A percentile compares a stretch with the other conserved stretches of the same genome.
Conservation (phyloP, 2,888 invertebrate genomes). For the Clunio marinus region DNA sequence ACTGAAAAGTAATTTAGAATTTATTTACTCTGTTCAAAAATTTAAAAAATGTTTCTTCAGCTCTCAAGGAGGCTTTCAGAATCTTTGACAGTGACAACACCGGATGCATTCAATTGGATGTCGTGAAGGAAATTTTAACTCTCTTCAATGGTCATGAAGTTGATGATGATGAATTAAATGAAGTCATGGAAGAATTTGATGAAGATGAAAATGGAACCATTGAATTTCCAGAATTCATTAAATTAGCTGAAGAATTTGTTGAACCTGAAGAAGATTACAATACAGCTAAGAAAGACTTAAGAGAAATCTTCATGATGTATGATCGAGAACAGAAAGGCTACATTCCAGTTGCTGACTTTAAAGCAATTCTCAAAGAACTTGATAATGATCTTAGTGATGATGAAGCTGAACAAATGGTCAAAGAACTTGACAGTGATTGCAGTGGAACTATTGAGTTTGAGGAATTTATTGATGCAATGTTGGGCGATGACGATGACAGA, state of each 20-base stretch:
- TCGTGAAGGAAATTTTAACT: slow-evolving; percentile 27
- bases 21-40: neutral
- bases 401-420: slow-evolving; percentile 11
- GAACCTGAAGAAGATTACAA: slow-evolving; percentile 34
- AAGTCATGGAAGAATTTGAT: slow-evolving; percentile 37
- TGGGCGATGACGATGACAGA: slow-evolving; percentile 23
- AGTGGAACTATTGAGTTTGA: slow-evolving; percentile 37
- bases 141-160: slow-evolving; percentile 25
- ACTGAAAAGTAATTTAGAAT: slow-evolving; percentile 10
- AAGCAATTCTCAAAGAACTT: slow-evolving; percentile 29
- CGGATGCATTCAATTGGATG: slow-evolving; percentile 21
- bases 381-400: slow-evolving; percentile 19
- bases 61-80: slow-evolving; percentile 21
- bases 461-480: slow-evolving; percentile 33
- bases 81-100: slow-evolving; percentile 30
- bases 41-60: slow-evolving; percentile 5
- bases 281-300: neutral
- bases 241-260: slow-evolving; percentile 29
- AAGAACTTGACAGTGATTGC: slow-evolving; percentile 25
- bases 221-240: slow-evolving; percentile 35
- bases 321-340: slow-evolving; percentile 18
- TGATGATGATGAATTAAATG: slow-evolving; percentile 30
- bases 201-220: slow-evolving; percentile 36
- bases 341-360: slow-evolving; percentile 28
- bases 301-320: slow-evolving; percentile 31